Percentiles rank a stretch among this genome's conserved stretches.
These are phyloP conservation scores for Clytia hemisphaerica DNA, from an alignment of 30 jellyfish, hydroid and myxozoan genomes.

Conservation along the genomic window DNA sequence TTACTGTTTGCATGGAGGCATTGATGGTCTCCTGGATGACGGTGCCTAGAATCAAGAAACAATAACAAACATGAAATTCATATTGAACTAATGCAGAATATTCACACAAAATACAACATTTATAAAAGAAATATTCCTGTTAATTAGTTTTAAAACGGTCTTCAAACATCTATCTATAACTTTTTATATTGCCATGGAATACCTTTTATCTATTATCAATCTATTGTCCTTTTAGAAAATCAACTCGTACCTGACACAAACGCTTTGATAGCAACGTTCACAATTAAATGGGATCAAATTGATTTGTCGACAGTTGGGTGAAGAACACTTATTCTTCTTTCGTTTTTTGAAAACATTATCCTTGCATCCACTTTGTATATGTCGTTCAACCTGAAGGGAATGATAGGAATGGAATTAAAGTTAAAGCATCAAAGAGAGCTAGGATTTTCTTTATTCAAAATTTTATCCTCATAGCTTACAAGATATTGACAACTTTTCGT, in stretches of 20 bases:
- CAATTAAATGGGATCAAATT: constrained; percentile 42
- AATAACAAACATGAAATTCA: neutral
- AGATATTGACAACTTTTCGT: no score
- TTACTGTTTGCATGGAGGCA: constrained; percentile 21
- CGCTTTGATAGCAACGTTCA: constrained; percentile 23
- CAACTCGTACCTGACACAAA: constrained; percentile 37
- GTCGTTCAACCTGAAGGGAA: constrained; percentile 42
- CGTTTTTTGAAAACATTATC: constrained; percentile 23
- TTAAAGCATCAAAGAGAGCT: no score
- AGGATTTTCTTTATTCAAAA: neutral
- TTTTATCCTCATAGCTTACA: no score
- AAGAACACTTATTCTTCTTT: constrained; percentile 42
- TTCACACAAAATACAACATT: neutral
- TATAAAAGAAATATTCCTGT: no score
- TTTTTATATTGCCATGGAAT: no score
- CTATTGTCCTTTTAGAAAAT: no score
- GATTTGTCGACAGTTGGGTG: constrained; percentile 27
- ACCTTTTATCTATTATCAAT: no score
- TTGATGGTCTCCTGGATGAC: constrained; percentile 54
- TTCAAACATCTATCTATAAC: no score
- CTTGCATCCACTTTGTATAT: constrained; percentile 47
- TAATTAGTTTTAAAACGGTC: no score
- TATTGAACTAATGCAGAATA: neutral
- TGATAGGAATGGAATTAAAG: neutral
- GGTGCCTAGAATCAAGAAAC: constrained; percentile 28